These are phyloP conservation scores for Neolamprologus longior DNA, from an alignment of 2,113 vertebrate species.

Conservation along the genomic window DNA sequence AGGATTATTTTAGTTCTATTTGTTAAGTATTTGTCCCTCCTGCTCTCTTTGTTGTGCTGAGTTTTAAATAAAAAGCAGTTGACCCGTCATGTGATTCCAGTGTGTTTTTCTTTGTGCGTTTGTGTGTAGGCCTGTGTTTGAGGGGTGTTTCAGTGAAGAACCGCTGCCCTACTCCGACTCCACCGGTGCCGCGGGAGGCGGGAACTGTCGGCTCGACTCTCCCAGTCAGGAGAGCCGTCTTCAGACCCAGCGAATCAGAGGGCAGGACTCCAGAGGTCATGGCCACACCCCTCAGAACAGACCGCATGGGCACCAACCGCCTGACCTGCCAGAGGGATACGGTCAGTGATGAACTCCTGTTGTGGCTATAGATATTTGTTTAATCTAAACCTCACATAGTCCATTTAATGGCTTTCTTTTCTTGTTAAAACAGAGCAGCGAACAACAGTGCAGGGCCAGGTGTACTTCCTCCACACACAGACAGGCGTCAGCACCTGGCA, in stretches of 20 bases:
- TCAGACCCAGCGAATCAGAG: slow-evolving; percentile 84
- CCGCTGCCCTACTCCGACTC: slow-evolving; percentile 87
- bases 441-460: slow-evolving; percentile 94
- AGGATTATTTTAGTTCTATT: neutral
- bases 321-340: slow-evolving; percentile 93
- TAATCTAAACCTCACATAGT: neutral
- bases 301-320: slow-evolving; percentile 89
- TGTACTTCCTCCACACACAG: slow-evolving; percentile 97
- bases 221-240: slow-evolving; percentile 86
- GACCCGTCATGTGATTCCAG: neutral
- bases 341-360: slow-evolving; percentile 67
- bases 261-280: slow-evolving; percentile 81
- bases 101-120: neutral
- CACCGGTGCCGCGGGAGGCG: slow-evolving; percentile 85
- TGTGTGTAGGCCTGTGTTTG: slow-evolving; percentile 82
- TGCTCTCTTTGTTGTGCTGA: neutral
- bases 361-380: neutral
- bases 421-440: slow-evolving; percentile 60
- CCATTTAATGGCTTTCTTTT: neutral
- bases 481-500: slow-evolving; percentile 98
- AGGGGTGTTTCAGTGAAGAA: slow-evolving; percentile 94
- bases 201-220: slow-evolving; percentile 84
- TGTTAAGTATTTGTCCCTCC: neutral
- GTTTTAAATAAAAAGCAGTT: neutral
- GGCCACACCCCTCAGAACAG: slow-evolving; percentile 89